Conservation (phyloP, 1,140 invertebrate species). For the roundworm (Caenorhabditis elegans) region WBcel235 BX284604.4:6836001-6836500, state of each 20-base stretch:
- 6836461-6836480: too few relatives aligned
- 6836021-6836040: not conserved
- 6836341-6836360: too few relatives aligned
- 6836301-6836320: not conserved
- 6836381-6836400: too few relatives aligned
- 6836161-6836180: not conserved
- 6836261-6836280: not conserved
- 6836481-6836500: too few relatives aligned
- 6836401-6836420: too few relatives aligned
- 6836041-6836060: not conserved
- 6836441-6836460: too few relatives aligned
- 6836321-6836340: too few relatives aligned
- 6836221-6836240: not conserved
- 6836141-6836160: conserved; percentile 11
- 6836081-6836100: not conserved
- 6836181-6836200: conserved; percentile 12
- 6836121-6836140: not conserved
- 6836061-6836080: not conserved
- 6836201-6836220: conserved; percentile 29
- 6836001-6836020: not conserved
- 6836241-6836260: not conserved
- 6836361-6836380: not conserved
- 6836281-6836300: conserved; percentile 5
- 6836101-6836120: conserved; percentile 30
- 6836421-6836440: too few relatives aligned